Evolutionary conservation across 2,797 vertebrate species (phyloP).

Genomic region (Sebastes aleutianus): DNA sequence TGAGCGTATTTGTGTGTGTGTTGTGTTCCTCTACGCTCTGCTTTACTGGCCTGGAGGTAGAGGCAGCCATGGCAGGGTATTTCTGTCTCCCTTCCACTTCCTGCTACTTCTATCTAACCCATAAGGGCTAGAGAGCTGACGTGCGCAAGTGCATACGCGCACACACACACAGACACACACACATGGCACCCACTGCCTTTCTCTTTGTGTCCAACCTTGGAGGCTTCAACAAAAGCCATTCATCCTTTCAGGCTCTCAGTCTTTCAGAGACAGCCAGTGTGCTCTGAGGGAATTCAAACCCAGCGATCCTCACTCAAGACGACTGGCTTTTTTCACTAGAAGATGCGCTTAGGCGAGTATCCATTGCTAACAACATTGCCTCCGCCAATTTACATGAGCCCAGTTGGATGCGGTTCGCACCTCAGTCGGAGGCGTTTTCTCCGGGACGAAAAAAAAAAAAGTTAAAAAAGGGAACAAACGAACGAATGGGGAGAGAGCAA

Average conservation of each 20-base stretch:
- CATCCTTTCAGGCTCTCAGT: conserved; percentile 67
- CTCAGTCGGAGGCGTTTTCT: neutral
- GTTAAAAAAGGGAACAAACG: conserved; percentile 7
- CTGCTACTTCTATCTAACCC: conserved; percentile 58
- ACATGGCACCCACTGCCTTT: conserved; percentile 43
- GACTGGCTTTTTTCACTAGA: conserved; percentile 42
- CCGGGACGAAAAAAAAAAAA: neutral
- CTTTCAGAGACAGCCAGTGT: conserved; percentile 61
- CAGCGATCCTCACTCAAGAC: conserved; percentile 45
- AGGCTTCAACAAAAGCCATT: conserved; percentile 77
- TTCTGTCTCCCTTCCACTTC: conserved; percentile 64
- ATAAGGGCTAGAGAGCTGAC: conserved; percentile 45
- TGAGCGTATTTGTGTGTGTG: conserved; percentile 3
- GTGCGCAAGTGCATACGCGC: conserved; percentile 20
- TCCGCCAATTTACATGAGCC: conserved; percentile 24
- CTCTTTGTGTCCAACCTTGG: conserved; percentile 71
- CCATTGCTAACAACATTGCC: conserved; percentile 20
- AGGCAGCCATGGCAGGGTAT: conserved; percentile 45
- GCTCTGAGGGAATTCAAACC: conserved; percentile 67
- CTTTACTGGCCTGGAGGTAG: conserved; percentile 57
- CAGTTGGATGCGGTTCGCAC: neutral
- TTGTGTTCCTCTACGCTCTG: conserved; percentile 12
- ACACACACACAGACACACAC: conserved; percentile 28
- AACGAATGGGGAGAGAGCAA: conserved; percentile 17
- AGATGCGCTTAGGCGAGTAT: conserved; percentile 38